Evolutionary conservation across 2,888 invertebrate genomes (phyloP).

Genomic region (Agrotis puta): DNA sequence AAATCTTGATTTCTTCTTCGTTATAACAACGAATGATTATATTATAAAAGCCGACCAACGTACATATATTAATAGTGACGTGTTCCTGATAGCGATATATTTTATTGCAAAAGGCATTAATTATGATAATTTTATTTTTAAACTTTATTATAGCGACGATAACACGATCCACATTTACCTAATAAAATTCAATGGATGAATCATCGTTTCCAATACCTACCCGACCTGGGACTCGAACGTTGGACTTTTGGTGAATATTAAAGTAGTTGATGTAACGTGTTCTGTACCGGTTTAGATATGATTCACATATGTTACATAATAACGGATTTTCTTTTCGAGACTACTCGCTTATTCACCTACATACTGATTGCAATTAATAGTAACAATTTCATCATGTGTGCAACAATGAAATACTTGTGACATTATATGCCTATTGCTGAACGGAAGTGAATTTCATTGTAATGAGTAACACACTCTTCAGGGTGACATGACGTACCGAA

Average conservation of each 20-base stretch:
- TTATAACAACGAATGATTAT: not conserved
- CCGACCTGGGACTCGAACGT: constrained; percentile 35
- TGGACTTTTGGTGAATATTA: constrained; percentile 39
- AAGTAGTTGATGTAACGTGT: constrained; percentile 20
- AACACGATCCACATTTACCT: constrained; percentile 8
- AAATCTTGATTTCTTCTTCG: not conserved
- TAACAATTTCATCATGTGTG: constrained; percentile 38
- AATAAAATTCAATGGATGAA: constrained; percentile 31
- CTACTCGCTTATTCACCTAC: not conserved
- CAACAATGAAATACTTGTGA: constrained; percentile 27
- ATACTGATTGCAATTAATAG: constrained; percentile 7
- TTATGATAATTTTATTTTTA: constrained; percentile 27
- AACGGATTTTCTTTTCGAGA: constrained; percentile 38
- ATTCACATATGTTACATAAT: constrained; percentile 44
- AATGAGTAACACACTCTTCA: constrained; percentile 20
- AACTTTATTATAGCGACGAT: not conserved
- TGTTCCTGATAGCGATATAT: constrained; percentile 8
- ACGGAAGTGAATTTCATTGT: constrained; percentile 32
- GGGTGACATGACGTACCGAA: not conserved
- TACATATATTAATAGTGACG: constrained; percentile 4
- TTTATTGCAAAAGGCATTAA: constrained; percentile 32
- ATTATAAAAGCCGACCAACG: not conserved
- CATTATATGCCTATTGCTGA: not conserved
- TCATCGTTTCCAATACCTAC: constrained; percentile 33
- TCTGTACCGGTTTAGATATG: constrained; percentile 28